Percentiles rank a stretch among this genome's conserved stretches.
phyloP scores from a whole-genome alignment of 2,888 invertebrate genomes.

The Amphipyra berbera region DNA sequence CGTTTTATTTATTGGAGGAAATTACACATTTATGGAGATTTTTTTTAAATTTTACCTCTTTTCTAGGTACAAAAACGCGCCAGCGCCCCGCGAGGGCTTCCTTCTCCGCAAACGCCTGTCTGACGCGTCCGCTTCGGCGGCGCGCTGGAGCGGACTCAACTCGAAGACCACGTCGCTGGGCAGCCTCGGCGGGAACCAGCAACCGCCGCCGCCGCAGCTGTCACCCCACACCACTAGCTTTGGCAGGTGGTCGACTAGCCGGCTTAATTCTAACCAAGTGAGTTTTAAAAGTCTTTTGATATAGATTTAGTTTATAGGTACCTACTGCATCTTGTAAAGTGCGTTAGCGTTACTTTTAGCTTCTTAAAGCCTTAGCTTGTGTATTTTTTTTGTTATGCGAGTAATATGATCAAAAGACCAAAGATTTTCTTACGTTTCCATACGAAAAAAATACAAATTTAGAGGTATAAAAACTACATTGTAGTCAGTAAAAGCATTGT shows the following conservation, averaged over 20 bases:
- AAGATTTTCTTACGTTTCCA: neutral
- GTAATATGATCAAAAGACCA: no score
- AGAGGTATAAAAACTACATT: neutral
- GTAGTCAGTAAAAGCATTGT: neutral
- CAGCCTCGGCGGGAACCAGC: constrained; percentile 91
- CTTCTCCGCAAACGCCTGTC: constrained; percentile 94
- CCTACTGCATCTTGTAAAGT: no score
- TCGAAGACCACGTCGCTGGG: constrained; percentile 96
- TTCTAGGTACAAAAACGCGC: constrained; percentile 91
- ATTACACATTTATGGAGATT: neutral
- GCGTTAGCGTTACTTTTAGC: no score
- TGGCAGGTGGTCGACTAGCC: constrained; percentile 93
- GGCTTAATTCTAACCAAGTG: constrained; percentile 92
- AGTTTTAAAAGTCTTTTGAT: constrained; percentile 33
- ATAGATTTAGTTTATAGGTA: no score
- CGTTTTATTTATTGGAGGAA: no score
- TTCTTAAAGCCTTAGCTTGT: no score
- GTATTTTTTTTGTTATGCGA: no score
- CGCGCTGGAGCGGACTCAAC: constrained; percentile 92
- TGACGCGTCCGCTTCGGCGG: constrained; percentile 91
- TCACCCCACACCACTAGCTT: constrained; percentile 88
- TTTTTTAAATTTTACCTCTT: neutral
- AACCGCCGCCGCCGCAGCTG: constrained; percentile 89
- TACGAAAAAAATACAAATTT: neutral
- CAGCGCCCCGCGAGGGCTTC: constrained; percentile 94